A percentile compares a stretch with the other conserved stretches of the same genome.
Conservation (phyloP, 2,888 invertebrate genomes). For the Boloria selene region DNA sequence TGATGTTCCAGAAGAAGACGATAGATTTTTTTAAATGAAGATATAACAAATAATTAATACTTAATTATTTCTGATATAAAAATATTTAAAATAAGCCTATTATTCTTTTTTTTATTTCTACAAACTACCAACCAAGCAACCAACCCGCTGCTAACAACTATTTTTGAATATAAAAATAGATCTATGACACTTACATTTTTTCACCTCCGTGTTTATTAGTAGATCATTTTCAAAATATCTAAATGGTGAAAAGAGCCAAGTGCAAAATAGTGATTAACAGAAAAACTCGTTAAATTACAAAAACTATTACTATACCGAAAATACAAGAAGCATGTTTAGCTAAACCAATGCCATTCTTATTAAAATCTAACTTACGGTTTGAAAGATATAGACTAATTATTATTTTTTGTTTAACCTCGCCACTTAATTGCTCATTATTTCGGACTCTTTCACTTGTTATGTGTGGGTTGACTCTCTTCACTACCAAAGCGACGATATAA, state of each 20-base stretch:
- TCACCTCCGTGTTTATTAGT: conserved; percentile 3
- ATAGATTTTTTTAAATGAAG: too few relatives aligned
- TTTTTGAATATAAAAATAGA: conserved; percentile 1
- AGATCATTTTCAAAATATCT: conserved; percentile 5
- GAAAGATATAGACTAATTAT: conserved; percentile 1
- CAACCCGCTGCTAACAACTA: background rate
- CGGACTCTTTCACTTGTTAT: background rate
- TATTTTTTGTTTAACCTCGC: conserved; percentile 1
- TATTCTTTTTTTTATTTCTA: conserved; percentile 3
- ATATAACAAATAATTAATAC: too few relatives aligned
- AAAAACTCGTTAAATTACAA: conserved; percentile 3
- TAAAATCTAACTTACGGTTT: conserved; percentile 2
- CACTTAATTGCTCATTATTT: conserved; percentile 5
- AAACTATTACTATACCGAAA: background rate
- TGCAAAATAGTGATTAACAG: conserved; percentile 1
- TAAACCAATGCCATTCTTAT: conserved; percentile 1
- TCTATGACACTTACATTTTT: conserved; percentile 2
- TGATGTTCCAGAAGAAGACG: background rate
- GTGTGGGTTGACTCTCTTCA: conserved; percentile 7
- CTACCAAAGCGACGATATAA: background rate
- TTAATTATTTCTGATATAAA: background rate
- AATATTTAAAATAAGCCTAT: background rate
- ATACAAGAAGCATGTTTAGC: conserved; percentile 3
- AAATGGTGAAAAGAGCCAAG: conserved; percentile 4
- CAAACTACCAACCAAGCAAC: background rate